These are phyloP conservation scores for Scaptodrosophila lebanonensis DNA, from an alignment of 1,140 invertebrate species.

Conservation along the genomic window DNA sequence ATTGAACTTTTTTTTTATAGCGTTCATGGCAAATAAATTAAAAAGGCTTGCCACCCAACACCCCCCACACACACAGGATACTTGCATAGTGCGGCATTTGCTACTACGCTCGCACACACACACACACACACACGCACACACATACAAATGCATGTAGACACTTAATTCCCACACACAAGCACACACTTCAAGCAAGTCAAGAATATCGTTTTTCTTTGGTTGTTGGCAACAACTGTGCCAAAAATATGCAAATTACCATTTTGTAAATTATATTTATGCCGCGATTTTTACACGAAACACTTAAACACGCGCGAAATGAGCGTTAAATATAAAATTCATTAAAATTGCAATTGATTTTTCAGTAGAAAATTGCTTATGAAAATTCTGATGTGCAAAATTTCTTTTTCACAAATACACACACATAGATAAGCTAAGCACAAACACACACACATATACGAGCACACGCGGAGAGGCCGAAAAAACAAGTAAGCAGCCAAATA, in stretches of 20 bases:
- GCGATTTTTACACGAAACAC: slow-evolving; percentile 28
- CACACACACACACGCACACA: slow-evolving; percentile 9
- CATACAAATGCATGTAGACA: slow-evolving; percentile 20
- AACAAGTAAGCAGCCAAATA: slow-evolving; percentile 47
- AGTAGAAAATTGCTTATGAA: slow-evolving; percentile 40
- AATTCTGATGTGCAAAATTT: slow-evolving; percentile 72
- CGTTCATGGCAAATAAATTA: slow-evolving; percentile 18
- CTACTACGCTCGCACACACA: slow-evolving; percentile 66
- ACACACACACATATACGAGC: slow-evolving; percentile 20
- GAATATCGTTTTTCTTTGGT: not conserved
- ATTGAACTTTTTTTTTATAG: slow-evolving; percentile 54
- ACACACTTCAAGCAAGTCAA: no score
- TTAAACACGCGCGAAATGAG: slow-evolving; percentile 35
- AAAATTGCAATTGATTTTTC: slow-evolving; percentile 58
- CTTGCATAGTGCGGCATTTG: slow-evolving; percentile 59
- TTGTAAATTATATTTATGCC: slow-evolving; percentile 35
- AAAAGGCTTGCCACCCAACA: slow-evolving; percentile 43
- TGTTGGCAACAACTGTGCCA: slow-evolving; percentile 58
- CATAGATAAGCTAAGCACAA: slow-evolving; percentile 20
- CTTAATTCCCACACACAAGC: not conserved
- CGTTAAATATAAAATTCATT: slow-evolving; percentile 36
- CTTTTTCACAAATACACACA: slow-evolving; percentile 50
- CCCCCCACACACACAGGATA: slow-evolving; percentile 5
- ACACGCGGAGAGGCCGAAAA: slow-evolving; percentile 36
- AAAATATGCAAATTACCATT: slow-evolving; percentile 69